Percentiles rank a stretch among this genome's conserved stretches.
phyloP scores from a whole-genome alignment of 2,797 vertebrate genomes.

The Esox masquinongy region DNA sequence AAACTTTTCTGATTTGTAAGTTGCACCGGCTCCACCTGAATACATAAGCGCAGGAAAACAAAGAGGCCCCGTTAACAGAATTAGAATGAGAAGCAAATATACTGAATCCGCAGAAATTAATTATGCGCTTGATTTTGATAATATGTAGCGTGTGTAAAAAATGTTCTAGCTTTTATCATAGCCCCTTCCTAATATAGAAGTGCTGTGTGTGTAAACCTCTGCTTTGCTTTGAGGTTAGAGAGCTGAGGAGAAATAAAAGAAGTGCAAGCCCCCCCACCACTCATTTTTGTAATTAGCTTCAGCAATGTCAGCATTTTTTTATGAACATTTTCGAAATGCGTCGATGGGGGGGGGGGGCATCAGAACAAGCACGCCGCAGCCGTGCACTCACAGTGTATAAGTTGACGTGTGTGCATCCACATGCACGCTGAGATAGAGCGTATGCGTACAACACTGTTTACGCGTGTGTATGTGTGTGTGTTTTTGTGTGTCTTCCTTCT shows the following conservation, averaged over 20 bases:
- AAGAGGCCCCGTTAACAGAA: constrained; percentile 23
- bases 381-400: constrained; percentile 2
- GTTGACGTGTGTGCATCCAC: constrained; percentile 9
- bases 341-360: constrained; percentile 33
- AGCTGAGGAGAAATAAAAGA: constrained; percentile 24
- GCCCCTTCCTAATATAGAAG: constrained; percentile 72
- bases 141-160: constrained; percentile 55
- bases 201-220: constrained; percentile 67
- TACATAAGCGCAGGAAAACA: constrained; percentile 17
- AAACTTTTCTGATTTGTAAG: neutral
- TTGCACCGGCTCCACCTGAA: constrained; percentile 4
- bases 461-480: constrained; percentile 8
- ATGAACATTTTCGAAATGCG: constrained; percentile 81
- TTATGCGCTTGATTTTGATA: constrained; percentile 71
- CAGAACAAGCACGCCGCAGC: constrained; percentile 64
- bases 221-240: constrained; percentile 67
- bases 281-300: constrained; percentile 84
- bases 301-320: constrained; percentile 87
- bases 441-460: constrained; percentile 3
- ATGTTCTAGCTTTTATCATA: constrained; percentile 61
- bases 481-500: constrained; percentile 88
- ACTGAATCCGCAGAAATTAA: constrained; percentile 73
- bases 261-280: constrained; percentile 63
- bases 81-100: constrained; percentile 43
- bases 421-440: neutral